Evolutionary conservation across 2,113 vertebrate genomes (phyloP).

Genomic region (Sula dactylatra): DNA sequence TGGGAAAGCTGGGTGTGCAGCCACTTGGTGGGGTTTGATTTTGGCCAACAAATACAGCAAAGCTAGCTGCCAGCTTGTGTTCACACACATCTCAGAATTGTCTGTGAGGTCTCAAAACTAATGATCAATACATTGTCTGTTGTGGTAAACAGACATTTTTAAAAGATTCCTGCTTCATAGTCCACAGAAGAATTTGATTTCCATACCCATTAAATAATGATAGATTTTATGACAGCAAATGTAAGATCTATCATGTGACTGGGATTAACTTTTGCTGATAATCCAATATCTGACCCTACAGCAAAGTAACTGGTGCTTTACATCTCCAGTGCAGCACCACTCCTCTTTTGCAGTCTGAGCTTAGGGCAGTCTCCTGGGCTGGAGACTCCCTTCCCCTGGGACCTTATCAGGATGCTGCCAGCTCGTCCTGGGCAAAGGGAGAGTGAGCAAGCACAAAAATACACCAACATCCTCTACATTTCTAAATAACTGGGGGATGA

Average conservation of each 20-base stretch:
- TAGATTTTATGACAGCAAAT: constrained; percentile 65
- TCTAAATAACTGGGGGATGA: background rate
- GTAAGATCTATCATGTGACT: constrained; percentile 36
- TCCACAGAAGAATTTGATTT: constrained; percentile 55
- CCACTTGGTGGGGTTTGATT: background rate
- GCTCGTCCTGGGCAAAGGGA: background rate
- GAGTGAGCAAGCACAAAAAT: background rate
- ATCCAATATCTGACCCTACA: constrained; percentile 19
- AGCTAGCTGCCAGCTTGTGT: background rate
- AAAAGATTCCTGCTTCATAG: constrained; percentile 23
- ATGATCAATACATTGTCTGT: constrained; percentile 6
- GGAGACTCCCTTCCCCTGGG: background rate
- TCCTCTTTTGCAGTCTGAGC: background rate
- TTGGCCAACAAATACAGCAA: background rate
- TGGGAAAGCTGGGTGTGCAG: background rate
- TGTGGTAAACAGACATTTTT: constrained; percentile 36
- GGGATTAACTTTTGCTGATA: constrained; percentile 44
- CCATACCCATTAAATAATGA: constrained; percentile 61
- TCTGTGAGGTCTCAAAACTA: constrained; percentile 27
- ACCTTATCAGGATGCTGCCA: background rate
- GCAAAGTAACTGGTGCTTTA: background rate
- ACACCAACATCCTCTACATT: accelerated
- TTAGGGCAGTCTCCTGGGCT: background rate
- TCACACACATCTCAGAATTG: background rate
- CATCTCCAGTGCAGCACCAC: background rate